Percentiles rank a stretch among this genome's conserved stretches.
Evolutionary conservation across 2,888 invertebrate species (phyloP).

Genomic region (Mechanitis messenoides): DNA sequence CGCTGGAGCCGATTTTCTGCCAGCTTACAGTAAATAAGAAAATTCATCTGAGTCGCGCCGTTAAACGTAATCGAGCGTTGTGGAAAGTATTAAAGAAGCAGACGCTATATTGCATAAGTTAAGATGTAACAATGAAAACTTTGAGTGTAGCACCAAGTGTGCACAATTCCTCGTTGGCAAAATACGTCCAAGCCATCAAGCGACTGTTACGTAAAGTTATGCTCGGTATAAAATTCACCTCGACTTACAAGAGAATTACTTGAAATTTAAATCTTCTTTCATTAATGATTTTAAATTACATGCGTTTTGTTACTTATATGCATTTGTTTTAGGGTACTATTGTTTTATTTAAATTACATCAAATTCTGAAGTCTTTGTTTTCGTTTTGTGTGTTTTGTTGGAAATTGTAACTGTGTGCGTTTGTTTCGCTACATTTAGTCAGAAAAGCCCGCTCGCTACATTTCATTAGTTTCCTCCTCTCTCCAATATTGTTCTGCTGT

Average conservation of each 20-base stretch:
- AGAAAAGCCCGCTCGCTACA: constrained; percentile 55
- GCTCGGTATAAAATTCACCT: constrained; percentile 25
- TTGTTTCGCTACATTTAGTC: constrained; percentile 66
- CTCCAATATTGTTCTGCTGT: constrained; percentile 56
- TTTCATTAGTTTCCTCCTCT: constrained; percentile 63
- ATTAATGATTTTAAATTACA: background rate
- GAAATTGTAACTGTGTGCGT: constrained; percentile 51
- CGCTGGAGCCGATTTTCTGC: constrained; percentile 55
- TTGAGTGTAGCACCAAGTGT: constrained; percentile 66
- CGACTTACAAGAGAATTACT: background rate
- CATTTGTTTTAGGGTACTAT: too few relatives aligned
- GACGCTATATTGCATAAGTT: constrained; percentile 75
- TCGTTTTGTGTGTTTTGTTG: constrained; percentile 48
- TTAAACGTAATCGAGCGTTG: constrained; percentile 74
- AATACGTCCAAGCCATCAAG: constrained; percentile 55
- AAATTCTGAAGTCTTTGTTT: constrained; percentile 34
- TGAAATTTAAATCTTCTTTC: too few relatives aligned
- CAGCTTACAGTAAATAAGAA: constrained; percentile 72
- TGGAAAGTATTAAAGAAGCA: constrained; percentile 74
- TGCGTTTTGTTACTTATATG: constrained; percentile 26
- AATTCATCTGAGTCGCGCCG: constrained; percentile 69
- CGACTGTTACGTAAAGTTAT: constrained; percentile 46
- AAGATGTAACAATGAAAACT: constrained; percentile 73
- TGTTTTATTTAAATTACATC: constrained; percentile 29
- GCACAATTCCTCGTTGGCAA: constrained; percentile 61